These are phyloP conservation scores for Montipora sp. DNA, from an alignment of 64 coral and sea anemone genomes.

Conservation along the genomic window DNA sequence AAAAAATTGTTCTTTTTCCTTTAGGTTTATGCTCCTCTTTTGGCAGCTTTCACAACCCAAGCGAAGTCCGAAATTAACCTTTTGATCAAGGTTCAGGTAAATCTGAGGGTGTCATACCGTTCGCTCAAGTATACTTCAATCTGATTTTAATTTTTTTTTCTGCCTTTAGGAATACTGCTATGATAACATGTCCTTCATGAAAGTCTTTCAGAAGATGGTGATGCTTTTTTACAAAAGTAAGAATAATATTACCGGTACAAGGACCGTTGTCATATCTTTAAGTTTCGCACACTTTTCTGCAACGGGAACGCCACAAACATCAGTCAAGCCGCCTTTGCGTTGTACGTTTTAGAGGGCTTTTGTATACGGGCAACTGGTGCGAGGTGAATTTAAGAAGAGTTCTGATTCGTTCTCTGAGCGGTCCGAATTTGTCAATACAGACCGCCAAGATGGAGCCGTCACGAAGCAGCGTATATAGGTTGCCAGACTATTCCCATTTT, in stretches of 20 bases:
- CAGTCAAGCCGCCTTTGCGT: too few relatives aligned
- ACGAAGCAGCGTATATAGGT: too few relatives aligned
- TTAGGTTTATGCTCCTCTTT: slow-evolving; percentile 79
- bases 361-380: too few relatives aligned
- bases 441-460: too few relatives aligned
- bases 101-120: not conserved
- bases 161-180: slow-evolving; percentile 91
- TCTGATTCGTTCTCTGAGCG: too few relatives aligned
- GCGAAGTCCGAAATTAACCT: slow-evolving; percentile 83
- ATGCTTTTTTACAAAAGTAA: slow-evolving; percentile 99
- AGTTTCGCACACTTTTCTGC: too few relatives aligned
- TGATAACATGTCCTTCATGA: slow-evolving; percentile 95
- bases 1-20: not conserved
- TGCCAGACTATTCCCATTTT: too few relatives aligned
- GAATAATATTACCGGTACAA: not conserved
- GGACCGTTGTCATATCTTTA: too few relatives aligned
- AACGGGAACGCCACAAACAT: too few relatives aligned
- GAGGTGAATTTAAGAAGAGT: too few relatives aligned
- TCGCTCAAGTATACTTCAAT: not conserved
- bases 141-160: not conserved
- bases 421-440: too few relatives aligned
- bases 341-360: too few relatives aligned
- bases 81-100: slow-evolving; percentile 92
- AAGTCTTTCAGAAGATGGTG: slow-evolving; percentile 96
- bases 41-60: slow-evolving; percentile 78